Evolutionary conservation across 2,113 vertebrate species (phyloP).

Genomic region (Marcusenius ussheri): DNA sequence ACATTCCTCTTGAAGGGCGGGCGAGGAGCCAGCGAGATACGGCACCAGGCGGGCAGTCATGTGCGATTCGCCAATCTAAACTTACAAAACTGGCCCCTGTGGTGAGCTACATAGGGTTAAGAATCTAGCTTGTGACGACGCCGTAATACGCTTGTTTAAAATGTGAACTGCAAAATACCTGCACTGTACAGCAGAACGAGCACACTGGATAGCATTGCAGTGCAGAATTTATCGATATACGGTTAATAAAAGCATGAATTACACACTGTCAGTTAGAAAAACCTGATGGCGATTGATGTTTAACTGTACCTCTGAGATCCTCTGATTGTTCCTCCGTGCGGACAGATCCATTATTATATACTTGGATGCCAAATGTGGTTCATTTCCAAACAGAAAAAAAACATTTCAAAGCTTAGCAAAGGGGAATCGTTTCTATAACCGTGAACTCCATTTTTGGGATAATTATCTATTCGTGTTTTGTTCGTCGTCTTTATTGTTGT

Average conservation of each 20-base stretch:
- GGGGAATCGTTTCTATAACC: not conserved
- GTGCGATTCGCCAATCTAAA: not conserved
- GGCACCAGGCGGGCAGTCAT: not conserved
- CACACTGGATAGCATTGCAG: not conserved
- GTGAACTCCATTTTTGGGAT: not conserved
- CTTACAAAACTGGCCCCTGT: not conserved
- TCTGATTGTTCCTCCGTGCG: constrained; percentile 8
- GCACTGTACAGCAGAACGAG: not conserved
- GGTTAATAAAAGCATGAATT: not conserved
- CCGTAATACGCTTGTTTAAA: too few relatives aligned
- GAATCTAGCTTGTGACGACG: not conserved
- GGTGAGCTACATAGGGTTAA: too few relatives aligned
- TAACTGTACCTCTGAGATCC: not conserved
- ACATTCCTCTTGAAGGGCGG: constrained; percentile 19
- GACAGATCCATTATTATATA: constrained; percentile 8
- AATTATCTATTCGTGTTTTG: not conserved
- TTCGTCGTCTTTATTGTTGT: constrained; percentile 2
- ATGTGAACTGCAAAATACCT: not conserved
- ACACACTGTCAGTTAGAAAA: constrained; percentile 2
- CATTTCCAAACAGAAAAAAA: not conserved
- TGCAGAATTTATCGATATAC: not conserved
- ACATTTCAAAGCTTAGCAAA: not conserved
- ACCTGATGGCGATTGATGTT: too few relatives aligned
- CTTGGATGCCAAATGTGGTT: not conserved
- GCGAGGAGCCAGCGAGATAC: not conserved